phyloP scores from a whole-genome alignment of 2,113 vertebrate species.

The Urocynchramus pylzowi region DNA sequence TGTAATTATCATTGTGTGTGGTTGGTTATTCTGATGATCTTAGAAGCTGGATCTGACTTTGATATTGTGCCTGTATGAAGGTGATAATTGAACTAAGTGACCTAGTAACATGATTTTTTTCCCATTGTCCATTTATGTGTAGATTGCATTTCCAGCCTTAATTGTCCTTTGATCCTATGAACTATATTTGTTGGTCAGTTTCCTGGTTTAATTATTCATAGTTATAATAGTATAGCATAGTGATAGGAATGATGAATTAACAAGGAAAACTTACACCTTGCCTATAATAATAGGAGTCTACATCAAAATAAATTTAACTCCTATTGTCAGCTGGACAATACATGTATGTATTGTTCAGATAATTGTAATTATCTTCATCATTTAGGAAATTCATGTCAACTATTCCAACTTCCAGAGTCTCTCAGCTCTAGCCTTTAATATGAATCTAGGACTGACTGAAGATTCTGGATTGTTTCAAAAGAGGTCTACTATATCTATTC shows the following conservation, averaged over 20 bases:
- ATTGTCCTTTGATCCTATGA: neutral
- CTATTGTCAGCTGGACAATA: neutral
- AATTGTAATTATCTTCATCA: neutral
- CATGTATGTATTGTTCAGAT: neutral
- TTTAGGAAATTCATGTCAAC: neutral
- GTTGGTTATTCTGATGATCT: too few species aligned
- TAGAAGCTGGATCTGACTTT: neutral
- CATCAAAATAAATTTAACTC: neutral
- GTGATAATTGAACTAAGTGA: neutral
- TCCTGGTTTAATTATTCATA: neutral
- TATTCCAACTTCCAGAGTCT: neutral
- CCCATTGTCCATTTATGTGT: neutral
- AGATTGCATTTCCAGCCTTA: neutral
- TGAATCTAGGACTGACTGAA: neutral
- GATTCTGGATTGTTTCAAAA: neutral
- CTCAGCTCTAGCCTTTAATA: neutral
- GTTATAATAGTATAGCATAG: neutral
- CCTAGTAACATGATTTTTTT: neutral
- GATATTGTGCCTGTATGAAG: neutral
- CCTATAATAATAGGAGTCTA: neutral
- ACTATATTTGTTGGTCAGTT: neutral
- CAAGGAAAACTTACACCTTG: neutral
- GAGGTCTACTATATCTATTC: neutral
- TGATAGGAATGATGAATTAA: neutral
- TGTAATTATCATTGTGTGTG: neutral